phyloP scores from a whole-genome alignment of 2,888 invertebrate species.

The Tetranychus piercei region DNA sequence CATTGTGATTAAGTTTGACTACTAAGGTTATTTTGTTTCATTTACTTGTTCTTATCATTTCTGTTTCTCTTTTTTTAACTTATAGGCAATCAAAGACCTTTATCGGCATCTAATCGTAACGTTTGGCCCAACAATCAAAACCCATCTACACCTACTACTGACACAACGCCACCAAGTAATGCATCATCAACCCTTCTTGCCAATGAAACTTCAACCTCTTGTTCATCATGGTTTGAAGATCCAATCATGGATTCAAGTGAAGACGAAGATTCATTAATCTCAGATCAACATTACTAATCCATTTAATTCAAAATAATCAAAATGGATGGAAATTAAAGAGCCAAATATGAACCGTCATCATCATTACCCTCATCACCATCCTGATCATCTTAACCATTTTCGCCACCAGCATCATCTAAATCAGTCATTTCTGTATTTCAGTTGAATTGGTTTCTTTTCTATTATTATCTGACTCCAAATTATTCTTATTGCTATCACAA shows the following conservation, averaged over 20 bases:
- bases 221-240: slow-evolving; percentile 23
- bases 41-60: background rate
- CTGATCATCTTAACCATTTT: too few species aligned
- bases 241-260: slow-evolving; percentile 21
- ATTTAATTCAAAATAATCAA: too few species aligned
- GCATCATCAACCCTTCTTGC: slow-evolving; percentile 21
- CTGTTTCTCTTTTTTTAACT: background rate
- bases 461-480: too few species aligned
- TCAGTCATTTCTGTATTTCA: too few species aligned
- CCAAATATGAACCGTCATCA: too few species aligned
- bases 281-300: background rate
- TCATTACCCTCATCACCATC: too few species aligned
- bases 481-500: too few species aligned
- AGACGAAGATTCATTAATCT: slow-evolving; percentile 7
- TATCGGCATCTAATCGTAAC: slow-evolving; percentile 5
- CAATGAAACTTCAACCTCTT: slow-evolving; percentile 22
- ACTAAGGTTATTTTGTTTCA: too few species aligned
- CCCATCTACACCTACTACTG: slow-evolving; percentile 13
- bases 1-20: too few species aligned
- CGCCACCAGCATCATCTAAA: too few species aligned
- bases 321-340: too few species aligned
- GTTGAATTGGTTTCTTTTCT: too few species aligned
- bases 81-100: slow-evolving; percentile 3
- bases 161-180: slow-evolving; percentile 22
- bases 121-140: slow-evolving; percentile 13